These are phyloP conservation scores for Corydoras sp. DNA, from an alignment of 2,113 vertebrate genomes.

Conservation along the genomic window DNA sequence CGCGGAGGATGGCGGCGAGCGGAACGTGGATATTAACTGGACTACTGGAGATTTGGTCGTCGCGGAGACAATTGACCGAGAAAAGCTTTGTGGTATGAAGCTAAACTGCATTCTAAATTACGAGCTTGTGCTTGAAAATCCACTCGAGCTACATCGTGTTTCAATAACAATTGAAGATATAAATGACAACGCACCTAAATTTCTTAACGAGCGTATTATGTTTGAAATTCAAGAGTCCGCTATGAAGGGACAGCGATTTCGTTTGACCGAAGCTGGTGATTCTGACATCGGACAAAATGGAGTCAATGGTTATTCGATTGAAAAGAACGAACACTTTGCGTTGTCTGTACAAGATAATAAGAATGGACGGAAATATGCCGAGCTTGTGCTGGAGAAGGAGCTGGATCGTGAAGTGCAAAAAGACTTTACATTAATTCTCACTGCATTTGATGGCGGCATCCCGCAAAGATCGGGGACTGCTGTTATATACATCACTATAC, in stretches of 20 bases:
- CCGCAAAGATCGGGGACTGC: slow-evolving; percentile 55
- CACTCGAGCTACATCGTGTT: slow-evolving; percentile 53
- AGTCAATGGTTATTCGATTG: slow-evolving; percentile 42
- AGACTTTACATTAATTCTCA: slow-evolving; percentile 49
- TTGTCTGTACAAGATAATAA: slow-evolving; percentile 19
- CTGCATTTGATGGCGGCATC: slow-evolving; percentile 54
- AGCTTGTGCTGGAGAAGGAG: slow-evolving; percentile 40
- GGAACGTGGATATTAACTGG: slow-evolving; percentile 36
- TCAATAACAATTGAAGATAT: slow-evolving; percentile 54
- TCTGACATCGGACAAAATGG: slow-evolving; percentile 60
- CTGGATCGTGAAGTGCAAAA: slow-evolving; percentile 41
- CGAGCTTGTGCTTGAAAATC: slow-evolving; percentile 42
- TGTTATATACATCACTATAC: slow-evolving; percentile 46
- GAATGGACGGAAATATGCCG: slow-evolving; percentile 39
- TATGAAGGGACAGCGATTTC: slow-evolving; percentile 52
- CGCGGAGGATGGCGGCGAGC: slow-evolving; percentile 20
- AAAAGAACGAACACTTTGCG: slow-evolving; percentile 31
- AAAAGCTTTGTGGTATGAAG: slow-evolving; percentile 33
- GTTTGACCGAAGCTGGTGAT: slow-evolving; percentile 57
- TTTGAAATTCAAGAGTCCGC: slow-evolving; percentile 57
- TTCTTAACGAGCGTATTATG: slow-evolving; percentile 22
- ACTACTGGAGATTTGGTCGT: slow-evolving; percentile 37
- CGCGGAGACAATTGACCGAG: slow-evolving; percentile 40
- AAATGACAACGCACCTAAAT: slow-evolving; percentile 59
- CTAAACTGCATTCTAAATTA: slow-evolving; percentile 29